Evolutionary conservation across 1,140 invertebrate species (phyloP), one percentile per base, ranked within the genome.

Genomic region (Rhyzopertha dominica): DNA sequence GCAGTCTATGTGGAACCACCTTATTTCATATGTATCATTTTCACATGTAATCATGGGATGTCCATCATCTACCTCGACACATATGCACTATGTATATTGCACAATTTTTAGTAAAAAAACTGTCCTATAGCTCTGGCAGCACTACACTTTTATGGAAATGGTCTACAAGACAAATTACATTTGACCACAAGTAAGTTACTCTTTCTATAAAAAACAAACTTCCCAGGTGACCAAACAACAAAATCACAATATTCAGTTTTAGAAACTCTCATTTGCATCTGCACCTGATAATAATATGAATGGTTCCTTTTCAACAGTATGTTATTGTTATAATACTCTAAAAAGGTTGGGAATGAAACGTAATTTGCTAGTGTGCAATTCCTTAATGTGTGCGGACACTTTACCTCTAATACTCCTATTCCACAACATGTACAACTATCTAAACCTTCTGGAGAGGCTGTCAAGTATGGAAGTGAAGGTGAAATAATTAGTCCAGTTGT

Each of bases 1-100:
- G 32, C 40, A 42, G 19, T 42, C 24, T 23, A 42, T 31, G 32
- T 42, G 40, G 40, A 42, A 32, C 40, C 19, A 42, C 16, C 23
- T 19, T 5, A 12, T 42, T 19, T 18, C 1, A 20, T 20, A 37
- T 5, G 29, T 20, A 30, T 29, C 25, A 26, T 42, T 31, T 10
- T 42, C 26, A 20, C 26, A 42, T 5, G 14, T 30, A 17, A 42
- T 31, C 39, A 42, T 30, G 29, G 39, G 39, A 8, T 1, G 29
- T 4, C 39, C 28, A 22, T 42, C 39, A 42, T 42, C 26, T 12
- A 42, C 28, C 7, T 29, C 26, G 8, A 19, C 32, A 42, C 40
- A 42, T 19, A 12, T 31, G 12, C 28, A 42, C 26, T 19, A 42
- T 20, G 32, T n/a, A 31, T 32, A 16, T 17, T 18, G 12, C 13